These are phyloP conservation scores for Mustela nigripes DNA, from an alignment of 2,113 vertebrate species.

Conservation along the genomic window DNA sequence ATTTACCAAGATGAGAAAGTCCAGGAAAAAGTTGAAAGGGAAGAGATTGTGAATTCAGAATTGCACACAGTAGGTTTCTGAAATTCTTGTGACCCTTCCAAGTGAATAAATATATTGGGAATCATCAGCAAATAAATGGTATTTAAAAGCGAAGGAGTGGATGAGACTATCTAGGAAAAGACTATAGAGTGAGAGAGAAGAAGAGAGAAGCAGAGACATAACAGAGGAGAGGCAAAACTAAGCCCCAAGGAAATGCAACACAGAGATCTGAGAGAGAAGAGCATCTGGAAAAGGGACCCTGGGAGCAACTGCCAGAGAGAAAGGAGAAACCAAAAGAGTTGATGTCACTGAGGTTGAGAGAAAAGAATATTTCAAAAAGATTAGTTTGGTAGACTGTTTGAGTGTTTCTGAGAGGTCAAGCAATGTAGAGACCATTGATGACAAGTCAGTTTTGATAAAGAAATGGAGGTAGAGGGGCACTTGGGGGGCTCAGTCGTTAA, in stretches of 20 bases:
- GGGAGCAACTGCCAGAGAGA: not conserved
- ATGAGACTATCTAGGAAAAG: not conserved
- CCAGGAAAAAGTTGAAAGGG: not conserved
- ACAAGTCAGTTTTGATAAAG: not conserved
- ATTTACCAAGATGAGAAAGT: not conserved
- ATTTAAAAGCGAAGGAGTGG: not conserved
- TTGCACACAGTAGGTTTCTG: not conserved
- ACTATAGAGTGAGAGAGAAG: not conserved
- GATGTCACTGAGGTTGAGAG: not conserved
- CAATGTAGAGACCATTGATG: no score
- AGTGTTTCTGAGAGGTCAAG: not conserved
- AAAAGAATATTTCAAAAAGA: not conserved
- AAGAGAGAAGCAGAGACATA: not conserved
- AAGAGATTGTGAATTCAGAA: not conserved
- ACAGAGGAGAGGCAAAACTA: not conserved
- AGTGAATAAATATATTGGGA: not conserved
- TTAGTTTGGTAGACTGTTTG: not conserved
- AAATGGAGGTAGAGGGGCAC: not conserved
- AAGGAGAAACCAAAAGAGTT: not conserved
- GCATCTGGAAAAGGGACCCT: rapidly evolving
- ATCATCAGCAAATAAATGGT: not conserved
- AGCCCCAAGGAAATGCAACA: not conserved
- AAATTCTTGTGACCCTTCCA: not conserved
- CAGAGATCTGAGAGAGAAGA: not conserved
- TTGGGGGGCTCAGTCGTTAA: no score